Conservation (phyloP, 2,797 vertebrate genomes). For the Ctenopoma kingsleyae region DNA sequence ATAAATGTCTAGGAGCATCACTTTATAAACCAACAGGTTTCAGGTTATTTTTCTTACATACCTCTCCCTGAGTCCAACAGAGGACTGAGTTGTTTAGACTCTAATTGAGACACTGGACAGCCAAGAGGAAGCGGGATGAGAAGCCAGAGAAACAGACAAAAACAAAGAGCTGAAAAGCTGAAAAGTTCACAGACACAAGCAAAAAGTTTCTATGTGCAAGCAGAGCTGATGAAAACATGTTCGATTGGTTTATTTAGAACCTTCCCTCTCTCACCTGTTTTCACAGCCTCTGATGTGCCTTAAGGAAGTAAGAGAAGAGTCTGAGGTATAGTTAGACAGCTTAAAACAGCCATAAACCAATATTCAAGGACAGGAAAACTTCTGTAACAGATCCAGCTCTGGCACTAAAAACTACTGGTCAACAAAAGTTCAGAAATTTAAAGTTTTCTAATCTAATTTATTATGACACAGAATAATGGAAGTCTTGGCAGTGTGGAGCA, state of each 20-base stretch:
- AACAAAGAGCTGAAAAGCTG: not conserved
- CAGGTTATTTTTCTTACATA: conserved; percentile 49
- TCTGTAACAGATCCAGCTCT: conserved; percentile 7
- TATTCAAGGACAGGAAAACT: not conserved
- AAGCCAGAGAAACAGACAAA: conserved; percentile 32
- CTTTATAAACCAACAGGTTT: not conserved
- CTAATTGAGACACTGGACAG: conserved; percentile 67
- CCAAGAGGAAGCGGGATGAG: conserved; percentile 41
- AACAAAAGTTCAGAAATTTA: conserved; percentile 7
- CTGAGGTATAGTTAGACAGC: conserved; percentile 14
- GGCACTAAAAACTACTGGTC: not conserved
- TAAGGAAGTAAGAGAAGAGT: conserved; percentile 28
- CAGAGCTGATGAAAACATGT: not conserved
- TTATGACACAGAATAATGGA: conserved; percentile 22
- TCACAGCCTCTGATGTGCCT: conserved; percentile 65
- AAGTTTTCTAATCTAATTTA: conserved; percentile 28
- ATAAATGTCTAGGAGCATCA: not conserved
- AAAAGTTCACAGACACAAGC: not conserved
- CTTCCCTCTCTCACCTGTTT: conserved; percentile 68
- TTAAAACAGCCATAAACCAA: not conserved
- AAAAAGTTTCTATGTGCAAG: not conserved
- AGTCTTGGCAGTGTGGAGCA: conserved; percentile 24
- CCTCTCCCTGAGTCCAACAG: conserved; percentile 72
- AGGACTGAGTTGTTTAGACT: conserved; percentile 71
- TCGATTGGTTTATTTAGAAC: not conserved